These are phyloP conservation scores for Pristionchus entomophagus DNA, from an alignment of 2,888 invertebrate genomes.

Conservation along the genomic window DNA sequence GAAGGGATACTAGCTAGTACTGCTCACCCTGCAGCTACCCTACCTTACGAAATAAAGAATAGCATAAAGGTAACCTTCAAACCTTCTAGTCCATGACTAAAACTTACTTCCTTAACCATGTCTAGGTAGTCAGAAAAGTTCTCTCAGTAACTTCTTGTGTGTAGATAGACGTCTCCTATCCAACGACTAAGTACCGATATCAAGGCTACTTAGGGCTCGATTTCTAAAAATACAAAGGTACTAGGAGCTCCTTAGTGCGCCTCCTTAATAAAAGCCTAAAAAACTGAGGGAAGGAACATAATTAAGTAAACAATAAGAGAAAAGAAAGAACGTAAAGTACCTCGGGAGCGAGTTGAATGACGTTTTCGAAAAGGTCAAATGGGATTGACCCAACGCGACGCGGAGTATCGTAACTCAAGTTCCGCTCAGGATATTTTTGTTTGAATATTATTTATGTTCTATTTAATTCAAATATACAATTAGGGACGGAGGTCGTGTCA, in stretches of 20 bases:
- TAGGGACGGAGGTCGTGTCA: too few species aligned
- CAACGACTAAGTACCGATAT: conserved; percentile 45
- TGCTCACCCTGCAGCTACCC: conserved; percentile 20
- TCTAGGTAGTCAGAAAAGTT: conserved; percentile 30
- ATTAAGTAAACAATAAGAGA: background rate
- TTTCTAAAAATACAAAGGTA: conserved; percentile 45
- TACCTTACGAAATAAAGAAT: background rate
- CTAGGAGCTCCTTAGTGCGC: background rate
- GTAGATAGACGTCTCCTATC: conserved; percentile 45
- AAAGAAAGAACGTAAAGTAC: background rate
- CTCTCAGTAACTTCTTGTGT: conserved; percentile 23
- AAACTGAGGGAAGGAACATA: background rate
- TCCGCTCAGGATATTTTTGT: background rate
- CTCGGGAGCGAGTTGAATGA: background rate
- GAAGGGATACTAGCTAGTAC: background rate
- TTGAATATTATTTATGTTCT: too few species aligned
- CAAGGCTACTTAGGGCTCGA: conserved; percentile 45
- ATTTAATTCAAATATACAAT: too few species aligned
- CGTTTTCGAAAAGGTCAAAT: background rate
- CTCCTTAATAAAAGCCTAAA: background rate
- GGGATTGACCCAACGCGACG: background rate
- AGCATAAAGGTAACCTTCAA: background rate
- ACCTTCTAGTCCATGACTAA: background rate
- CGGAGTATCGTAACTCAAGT: background rate
- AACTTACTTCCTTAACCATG: conserved; percentile 49